Conservation (phyloP, 1,140 invertebrate genomes). For the Dendroctonus valens region DNA sequence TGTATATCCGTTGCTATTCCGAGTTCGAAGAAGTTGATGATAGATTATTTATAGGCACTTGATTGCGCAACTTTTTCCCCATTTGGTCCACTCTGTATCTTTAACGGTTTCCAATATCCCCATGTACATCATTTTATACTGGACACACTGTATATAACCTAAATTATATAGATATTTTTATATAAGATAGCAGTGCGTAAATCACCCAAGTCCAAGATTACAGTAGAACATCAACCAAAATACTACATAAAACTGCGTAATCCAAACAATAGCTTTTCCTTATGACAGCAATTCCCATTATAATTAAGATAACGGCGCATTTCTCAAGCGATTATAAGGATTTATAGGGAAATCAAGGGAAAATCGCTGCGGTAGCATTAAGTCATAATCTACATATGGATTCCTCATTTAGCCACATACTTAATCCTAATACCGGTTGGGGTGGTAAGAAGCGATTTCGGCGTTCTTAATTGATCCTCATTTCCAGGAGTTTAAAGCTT, state of each 20-base stretch:
- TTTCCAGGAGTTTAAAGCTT: conserved; percentile 29
- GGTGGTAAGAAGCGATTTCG: conserved; percentile 25
- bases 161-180: no score
- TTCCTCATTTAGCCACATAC: conserved; percentile 45
- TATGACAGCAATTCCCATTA: conserved; percentile 25
- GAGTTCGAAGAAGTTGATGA: no score
- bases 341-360: conserved; percentile 33
- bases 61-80: no score
- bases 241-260: conserved; percentile 6
- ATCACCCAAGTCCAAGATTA: no score
- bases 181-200: no score
- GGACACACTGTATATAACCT: no score
- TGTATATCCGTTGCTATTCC: no score
- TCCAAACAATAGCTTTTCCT: conserved; percentile 20
- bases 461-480: conserved; percentile 41
- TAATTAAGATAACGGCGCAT: conserved; percentile 31
- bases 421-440: conserved; percentile 45
- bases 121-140: no score
- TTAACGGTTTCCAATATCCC: no score
- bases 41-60: no score
- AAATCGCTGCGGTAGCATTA: conserved; percentile 35
- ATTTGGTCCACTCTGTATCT: no score
- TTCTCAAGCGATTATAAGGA: conserved; percentile 31
- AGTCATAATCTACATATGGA: conserved; percentile 47
- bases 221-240: neutral